A percentile compares a stretch with the other conserved stretches of the same genome.
phyloP scores from a whole-genome alignment of 2,888 invertebrate species.

The Tiliacea aurago region DNA sequence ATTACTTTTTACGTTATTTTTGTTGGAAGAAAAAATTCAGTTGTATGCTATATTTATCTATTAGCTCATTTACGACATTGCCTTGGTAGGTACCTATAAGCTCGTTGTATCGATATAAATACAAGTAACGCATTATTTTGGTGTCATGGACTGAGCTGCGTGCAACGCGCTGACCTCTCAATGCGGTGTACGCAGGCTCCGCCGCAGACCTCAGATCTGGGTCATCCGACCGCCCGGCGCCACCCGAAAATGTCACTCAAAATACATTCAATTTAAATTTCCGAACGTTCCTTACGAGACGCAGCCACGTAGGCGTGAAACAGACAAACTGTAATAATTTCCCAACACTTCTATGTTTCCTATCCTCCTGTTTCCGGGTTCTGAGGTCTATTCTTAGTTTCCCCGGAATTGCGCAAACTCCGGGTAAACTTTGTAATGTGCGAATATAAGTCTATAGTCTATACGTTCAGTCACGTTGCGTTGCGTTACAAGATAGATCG shows the following conservation, averaged over 20 bases:
- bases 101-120: conserved; percentile 67
- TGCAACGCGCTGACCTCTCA: conserved; percentile 77
- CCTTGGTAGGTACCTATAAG: conserved; percentile 33
- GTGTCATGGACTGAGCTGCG: conserved; percentile 73
- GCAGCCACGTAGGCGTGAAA: conserved; percentile 30
- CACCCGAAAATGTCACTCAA: conserved; percentile 75
- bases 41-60: conserved; percentile 66
- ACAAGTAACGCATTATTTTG: conserved; percentile 69
- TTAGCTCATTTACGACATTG: conserved; percentile 61
- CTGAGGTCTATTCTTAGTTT: conserved; percentile 54
- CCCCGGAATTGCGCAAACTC: conserved; percentile 53
- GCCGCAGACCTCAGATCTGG: conserved; percentile 79
- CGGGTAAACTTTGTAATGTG: conserved; percentile 38
- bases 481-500: conserved; percentile 45
- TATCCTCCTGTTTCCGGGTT: conserved; percentile 49
- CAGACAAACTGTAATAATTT: conserved; percentile 36
- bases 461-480: conserved; percentile 35
- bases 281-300: conserved; percentile 29
- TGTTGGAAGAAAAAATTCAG: conserved; percentile 41
- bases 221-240: conserved; percentile 78
- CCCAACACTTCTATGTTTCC: conserved; percentile 43
- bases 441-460: conserved; percentile 42
- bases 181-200: conserved; percentile 80
- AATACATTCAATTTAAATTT: conserved; percentile 53
- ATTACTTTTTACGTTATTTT: conserved; percentile 51